Evolutionary conservation across 2,888 invertebrate genomes (phyloP).

Genomic region (Antitype chi): DNA sequence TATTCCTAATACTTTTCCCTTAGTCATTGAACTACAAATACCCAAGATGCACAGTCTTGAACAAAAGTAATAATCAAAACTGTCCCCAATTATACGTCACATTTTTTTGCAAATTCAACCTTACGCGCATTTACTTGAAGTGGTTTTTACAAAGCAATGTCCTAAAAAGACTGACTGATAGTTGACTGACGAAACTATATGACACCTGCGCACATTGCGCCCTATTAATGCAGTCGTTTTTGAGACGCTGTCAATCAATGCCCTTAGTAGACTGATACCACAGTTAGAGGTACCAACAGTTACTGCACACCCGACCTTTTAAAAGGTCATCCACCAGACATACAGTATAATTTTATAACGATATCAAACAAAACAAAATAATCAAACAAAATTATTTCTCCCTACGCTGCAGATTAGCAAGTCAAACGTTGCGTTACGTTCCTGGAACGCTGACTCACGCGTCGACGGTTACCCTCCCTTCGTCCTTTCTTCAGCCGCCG

Average conservation of each 20-base stretch:
- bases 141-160: too few species aligned
- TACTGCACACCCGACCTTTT: not conserved
- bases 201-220: too few species aligned
- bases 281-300: not conserved
- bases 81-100: too few species aligned
- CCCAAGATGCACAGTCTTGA: too few species aligned
- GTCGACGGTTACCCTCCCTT: conserved; percentile 67
- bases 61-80: too few species aligned
- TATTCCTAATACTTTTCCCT: not conserved
- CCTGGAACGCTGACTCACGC: conserved; percentile 74
- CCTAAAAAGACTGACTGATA: too few species aligned
- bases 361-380: conserved; percentile 28
- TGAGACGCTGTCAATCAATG: too few species aligned
- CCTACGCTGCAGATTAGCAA: conserved; percentile 66
- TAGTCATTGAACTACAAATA: too few species aligned
- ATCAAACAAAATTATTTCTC: conserved; percentile 32
- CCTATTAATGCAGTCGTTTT: too few species aligned
- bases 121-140: too few species aligned
- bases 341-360: not conserved
- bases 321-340: not conserved
- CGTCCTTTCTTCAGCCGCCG: conserved; percentile 44
- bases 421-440: conserved; percentile 68
- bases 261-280: not conserved
- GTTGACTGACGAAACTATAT: too few species aligned
- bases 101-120: too few species aligned